Conservation (phyloP, 1,140 invertebrate species). For the Charaxes varanes region DNA sequence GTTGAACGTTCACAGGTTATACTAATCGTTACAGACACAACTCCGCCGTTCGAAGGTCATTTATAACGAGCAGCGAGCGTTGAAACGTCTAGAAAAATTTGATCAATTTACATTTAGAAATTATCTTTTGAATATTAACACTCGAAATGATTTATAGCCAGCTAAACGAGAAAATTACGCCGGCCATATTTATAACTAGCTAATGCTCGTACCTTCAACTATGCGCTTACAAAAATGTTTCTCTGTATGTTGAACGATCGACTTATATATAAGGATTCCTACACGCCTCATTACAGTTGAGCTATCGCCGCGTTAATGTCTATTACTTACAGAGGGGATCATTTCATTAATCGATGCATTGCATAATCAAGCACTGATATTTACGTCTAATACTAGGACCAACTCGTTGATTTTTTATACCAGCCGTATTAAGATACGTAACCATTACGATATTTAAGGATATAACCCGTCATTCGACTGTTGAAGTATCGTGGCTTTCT, state of each 20-base stretch:
- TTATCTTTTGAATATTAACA: constrained; percentile 50
- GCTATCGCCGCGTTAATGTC: too few species aligned
- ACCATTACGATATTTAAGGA: too few species aligned
- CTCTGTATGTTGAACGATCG: too few species aligned
- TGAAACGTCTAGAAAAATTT: constrained; percentile 28
- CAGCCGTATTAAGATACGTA: too few species aligned
- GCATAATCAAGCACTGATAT: too few species aligned
- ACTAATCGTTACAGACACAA: constrained; percentile 20
- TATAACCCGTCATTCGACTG: too few species aligned
- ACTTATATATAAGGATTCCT: too few species aligned
- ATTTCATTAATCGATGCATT: too few species aligned
- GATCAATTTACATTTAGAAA: constrained; percentile 41
- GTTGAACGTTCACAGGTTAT: constrained; percentile 22
- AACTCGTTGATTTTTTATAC: too few species aligned
- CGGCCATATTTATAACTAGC: constrained; percentile 24
- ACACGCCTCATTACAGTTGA: too few species aligned
- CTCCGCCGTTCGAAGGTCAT: constrained; percentile 21
- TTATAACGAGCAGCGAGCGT: constrained; percentile 29
- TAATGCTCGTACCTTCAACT: constrained; percentile 25
- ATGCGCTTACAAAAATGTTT: constrained; percentile 19
- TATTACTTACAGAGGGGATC: too few species aligned
- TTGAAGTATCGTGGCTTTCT: constrained; percentile 22
- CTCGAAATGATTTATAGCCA: constrained; percentile 31
- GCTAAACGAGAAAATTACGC: constrained; percentile 20
- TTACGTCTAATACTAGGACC: too few species aligned